phyloP scores from a whole-genome alignment of 1,140 invertebrate species.

The Geopemphigus sp. region DNA sequence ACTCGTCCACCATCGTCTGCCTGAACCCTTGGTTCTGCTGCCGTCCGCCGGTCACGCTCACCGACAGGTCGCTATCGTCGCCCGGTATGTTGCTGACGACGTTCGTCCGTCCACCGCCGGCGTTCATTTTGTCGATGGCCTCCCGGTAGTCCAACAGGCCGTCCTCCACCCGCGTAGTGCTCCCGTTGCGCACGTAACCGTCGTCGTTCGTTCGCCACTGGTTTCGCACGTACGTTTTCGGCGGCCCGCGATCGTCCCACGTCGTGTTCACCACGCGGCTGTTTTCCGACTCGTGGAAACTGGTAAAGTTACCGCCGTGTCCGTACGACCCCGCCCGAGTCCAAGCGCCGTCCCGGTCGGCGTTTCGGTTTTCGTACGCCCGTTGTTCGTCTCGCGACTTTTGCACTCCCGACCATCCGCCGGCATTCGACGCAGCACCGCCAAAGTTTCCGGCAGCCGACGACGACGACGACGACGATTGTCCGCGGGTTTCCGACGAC shows the following conservation, averaged over 20 bases:
- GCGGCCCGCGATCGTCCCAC: constrained; percentile 51
- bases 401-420: background rate
- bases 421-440: too few species aligned
- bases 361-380: background rate
- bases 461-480: background rate
- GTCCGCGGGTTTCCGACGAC: background rate
- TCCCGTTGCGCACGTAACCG: constrained; percentile 52
- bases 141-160: background rate
- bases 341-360: too few species aligned
- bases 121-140: background rate
- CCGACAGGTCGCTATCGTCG: constrained; percentile 23
- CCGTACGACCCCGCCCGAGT: constrained; percentile 20
- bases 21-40: background rate
- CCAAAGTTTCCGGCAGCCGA: background rate
- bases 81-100: constrained; percentile 1
- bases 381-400: background rate
- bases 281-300: constrained; percentile 44
- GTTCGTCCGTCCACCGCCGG: background rate
- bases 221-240: constrained; percentile 48
- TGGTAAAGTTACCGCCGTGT: constrained; percentile 9
- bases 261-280: constrained; percentile 51
- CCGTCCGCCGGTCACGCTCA: background rate
- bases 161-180: constrained; percentile 10
- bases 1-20: background rate
- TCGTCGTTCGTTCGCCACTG: constrained; percentile 53